Evolutionary conservation across 2,113 vertebrate genomes (phyloP).

Genomic region (Cryptotis parvus): DNA sequence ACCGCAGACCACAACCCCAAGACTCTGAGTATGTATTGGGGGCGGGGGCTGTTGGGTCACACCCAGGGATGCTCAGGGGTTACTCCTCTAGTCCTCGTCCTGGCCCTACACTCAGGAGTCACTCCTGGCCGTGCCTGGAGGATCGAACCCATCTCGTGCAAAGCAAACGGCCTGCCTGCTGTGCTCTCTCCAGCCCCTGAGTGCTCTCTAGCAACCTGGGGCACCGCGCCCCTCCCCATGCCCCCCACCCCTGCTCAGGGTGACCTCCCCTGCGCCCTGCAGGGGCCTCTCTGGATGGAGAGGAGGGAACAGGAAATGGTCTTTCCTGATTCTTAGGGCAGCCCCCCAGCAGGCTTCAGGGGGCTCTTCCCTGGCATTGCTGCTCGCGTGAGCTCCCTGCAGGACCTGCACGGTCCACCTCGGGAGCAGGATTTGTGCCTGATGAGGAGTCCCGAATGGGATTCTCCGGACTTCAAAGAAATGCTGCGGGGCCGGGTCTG

Average conservation of each 20-base stretch:
- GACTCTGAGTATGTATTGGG: slow-evolving; percentile 93
- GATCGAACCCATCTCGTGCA: too few species aligned
- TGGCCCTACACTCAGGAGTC: too few species aligned
- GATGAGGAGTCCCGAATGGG: background rate
- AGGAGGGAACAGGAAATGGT: accelerated
- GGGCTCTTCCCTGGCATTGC: background rate
- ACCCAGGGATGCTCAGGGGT: too few species aligned
- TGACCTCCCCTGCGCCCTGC: background rate
- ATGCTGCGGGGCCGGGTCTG: background rate
- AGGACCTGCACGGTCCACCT: background rate
- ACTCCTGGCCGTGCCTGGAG: too few species aligned
- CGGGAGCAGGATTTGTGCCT: background rate
- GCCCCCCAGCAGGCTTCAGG: background rate
- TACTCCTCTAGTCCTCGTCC: too few species aligned
- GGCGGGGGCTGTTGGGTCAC: too few species aligned
- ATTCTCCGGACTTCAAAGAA: background rate
- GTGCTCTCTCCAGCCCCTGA: too few species aligned
- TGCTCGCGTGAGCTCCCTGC: background rate
- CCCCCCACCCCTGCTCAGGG: too few species aligned
- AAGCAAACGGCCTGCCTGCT: too few species aligned
- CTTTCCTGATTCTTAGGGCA: background rate
- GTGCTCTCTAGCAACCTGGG: too few species aligned
- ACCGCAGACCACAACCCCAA: slow-evolving; percentile 83
- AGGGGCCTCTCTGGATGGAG: too few species aligned
- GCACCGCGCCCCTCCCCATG: too few species aligned